Evolutionary conservation across 2,113 vertebrate species (phyloP), one percentile per base, ranked within the genome.

Genomic region (Chitala chitala): DNA sequence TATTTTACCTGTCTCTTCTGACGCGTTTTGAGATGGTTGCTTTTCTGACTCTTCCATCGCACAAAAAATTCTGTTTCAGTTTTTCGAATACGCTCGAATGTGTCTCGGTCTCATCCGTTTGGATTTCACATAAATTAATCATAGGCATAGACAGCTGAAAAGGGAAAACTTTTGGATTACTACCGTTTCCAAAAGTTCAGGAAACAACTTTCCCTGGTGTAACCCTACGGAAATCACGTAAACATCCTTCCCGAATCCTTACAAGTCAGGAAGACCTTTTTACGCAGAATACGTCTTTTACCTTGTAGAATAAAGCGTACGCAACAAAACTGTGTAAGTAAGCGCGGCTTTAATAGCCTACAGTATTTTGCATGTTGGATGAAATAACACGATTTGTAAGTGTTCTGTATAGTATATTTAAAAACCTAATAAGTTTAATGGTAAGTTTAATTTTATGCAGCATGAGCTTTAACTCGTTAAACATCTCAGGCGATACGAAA

Each of bases 191-290:
- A 51, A 64, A 85, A 86, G 84, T 86, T 83, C 87, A 91, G 89
- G 90, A 91, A 92, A 89, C 88, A 83, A 88, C 87, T 89, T 90
- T 87, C 84, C 82, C 90, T 86, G 88, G 88, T 89, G 74, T 73
- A 26, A 81, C 80, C 84, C 84, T 83, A 74, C 85, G 90, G 90
- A 89, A 87, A 82, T 86, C 71, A 82, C 89, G 87, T 86, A 82
- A 85, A 64, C 78, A 29, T 84, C 78, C 83, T 90, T 89, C 88
- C 84, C 29, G 56, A 54, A 38, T 26, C 17, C 44, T 29, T n/a
- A 12, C 26, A n/a, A 40, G 29, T 63, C 40, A 50, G 58, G 44
- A n/a, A n/a, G 50, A 48, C 55, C 48, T 3, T 42, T 33, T 58
- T 73, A 50, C 72, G 72, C 42, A 63, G 42, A 69, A 42, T 50